Evolutionary conservation across 1,140 invertebrate genomes (phyloP), one percentile per base, ranked within the genome.

Genomic region (Lineus longissimus): DNA sequence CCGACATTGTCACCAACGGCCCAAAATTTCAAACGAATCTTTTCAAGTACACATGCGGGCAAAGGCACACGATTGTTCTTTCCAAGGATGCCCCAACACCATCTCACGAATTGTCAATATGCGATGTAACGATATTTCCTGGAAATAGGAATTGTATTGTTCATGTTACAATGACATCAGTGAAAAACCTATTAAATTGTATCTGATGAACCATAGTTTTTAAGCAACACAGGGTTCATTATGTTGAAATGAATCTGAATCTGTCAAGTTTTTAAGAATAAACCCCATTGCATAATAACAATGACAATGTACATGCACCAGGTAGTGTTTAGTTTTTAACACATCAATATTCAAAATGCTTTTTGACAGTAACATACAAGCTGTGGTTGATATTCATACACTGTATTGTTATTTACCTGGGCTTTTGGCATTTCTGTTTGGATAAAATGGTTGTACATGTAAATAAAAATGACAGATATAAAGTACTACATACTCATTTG

Each of bases 31-130:
- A 31, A 22, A 11, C 59, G 19, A 9, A 67, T 64, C 19, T 51
- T 40, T 36, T 41, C 15, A 2, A 64, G 61, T 11, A 41, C 62
- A 64, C 66, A 67, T 1, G 66, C 57, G 7, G 66, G 66, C 13
- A 67, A 40, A 9, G 56, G 27, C 0, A 51, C 31, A 17, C 66
- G 22, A 59, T 57, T 56, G 11, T 61, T 31, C 30, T 57, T 61
- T 30, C 62, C 62, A n/a, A 61, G 45, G 30, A 13, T 22, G 7
- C 40, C 25, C 62, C 66, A 61, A 33, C 59, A 64, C 58, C 58
- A 67, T 30, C 62, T 43, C 6, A 63, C 59, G 30, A 67, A 55
- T 30, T 63, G 47, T 25, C 62, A 23, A 51, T 67, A 67, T 40
- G 62, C 56, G 11, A 64, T 55, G 36, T 64, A 55, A 19, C 57